Conservation (phyloP, 2,888 invertebrate species). For the Tortricodes alternella region DNA sequence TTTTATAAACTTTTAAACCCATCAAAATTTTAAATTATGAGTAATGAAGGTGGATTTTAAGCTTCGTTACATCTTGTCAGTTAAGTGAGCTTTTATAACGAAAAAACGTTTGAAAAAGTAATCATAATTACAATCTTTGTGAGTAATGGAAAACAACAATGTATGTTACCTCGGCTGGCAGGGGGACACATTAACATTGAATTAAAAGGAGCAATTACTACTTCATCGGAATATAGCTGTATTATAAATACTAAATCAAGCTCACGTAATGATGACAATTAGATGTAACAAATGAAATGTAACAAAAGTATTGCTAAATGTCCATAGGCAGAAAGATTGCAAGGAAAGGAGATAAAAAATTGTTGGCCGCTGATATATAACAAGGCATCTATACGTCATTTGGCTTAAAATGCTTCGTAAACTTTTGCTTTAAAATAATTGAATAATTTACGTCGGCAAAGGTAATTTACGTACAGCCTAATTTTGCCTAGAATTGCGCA, state of each 20-base stretch:
- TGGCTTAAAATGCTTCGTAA: too few species aligned
- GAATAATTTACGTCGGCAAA: too few species aligned
- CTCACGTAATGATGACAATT: too few species aligned
- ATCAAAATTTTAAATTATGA: conserved; percentile 69
- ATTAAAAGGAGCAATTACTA: conserved; percentile 46
- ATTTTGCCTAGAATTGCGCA: too few species aligned
- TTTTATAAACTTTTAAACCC: conserved; percentile 60
- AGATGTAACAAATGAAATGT: too few species aligned
- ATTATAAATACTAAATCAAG: conserved; percentile 35
- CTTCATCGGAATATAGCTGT: conserved; percentile 34
- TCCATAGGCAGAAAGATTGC: too few species aligned
- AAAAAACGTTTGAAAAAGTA: conserved; percentile 49
- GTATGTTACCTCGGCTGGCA: conserved; percentile 3
- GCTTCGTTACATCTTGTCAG: conserved; percentile 70
- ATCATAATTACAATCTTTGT: conserved; percentile 48
- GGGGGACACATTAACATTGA: conserved; percentile 39
- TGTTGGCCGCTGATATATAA: too few species aligned
- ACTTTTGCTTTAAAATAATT: too few species aligned
- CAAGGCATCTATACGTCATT: too few species aligned
- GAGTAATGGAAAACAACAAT: conserved; percentile 49
- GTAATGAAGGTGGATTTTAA: conserved; percentile 72
- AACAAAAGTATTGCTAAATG: too few species aligned
- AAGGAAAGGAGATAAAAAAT: too few species aligned
- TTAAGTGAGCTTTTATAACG: conserved; percentile 54
- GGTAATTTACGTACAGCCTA: too few species aligned